Percentiles rank a stretch among this genome's conserved stretches.
Evolutionary conservation across 2,797 vertebrate species (phyloP).

Genomic region (Oryzias dopingdopingensis): DNA sequence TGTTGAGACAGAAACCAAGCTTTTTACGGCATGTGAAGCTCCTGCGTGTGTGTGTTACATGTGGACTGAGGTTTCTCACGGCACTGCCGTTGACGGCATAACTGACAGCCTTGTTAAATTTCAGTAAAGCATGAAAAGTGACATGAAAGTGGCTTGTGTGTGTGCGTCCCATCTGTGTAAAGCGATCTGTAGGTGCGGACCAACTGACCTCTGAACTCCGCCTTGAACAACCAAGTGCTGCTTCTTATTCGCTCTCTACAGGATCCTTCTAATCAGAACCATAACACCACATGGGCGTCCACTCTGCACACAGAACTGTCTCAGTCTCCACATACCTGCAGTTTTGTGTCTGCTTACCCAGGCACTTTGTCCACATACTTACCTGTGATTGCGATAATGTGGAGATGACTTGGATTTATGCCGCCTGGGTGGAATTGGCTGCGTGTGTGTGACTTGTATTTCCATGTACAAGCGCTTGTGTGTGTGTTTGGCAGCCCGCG

Average conservation of each 20-base stretch:
- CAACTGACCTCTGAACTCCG: conserved; percentile 63
- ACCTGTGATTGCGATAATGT: conserved; percentile 69
- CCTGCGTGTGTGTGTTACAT: conserved; percentile 41
- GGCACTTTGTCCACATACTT: conserved; percentile 51
- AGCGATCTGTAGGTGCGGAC: conserved; percentile 69
- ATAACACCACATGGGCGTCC: conserved; percentile 45
- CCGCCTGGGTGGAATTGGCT: conserved; percentile 41
- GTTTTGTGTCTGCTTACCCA: conserved; percentile 37
- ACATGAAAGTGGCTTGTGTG: conserved; percentile 65
- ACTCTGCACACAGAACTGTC: conserved; percentile 12
- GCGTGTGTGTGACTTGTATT: conserved; percentile 23
- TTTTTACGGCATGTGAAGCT: conserved; percentile 12
- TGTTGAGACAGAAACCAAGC: conserved; percentile 60
- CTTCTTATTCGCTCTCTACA: conserved; percentile 73
- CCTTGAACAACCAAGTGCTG: conserved; percentile 75
- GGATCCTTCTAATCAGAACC: conserved; percentile 75
- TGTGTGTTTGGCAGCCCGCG: conserved; percentile 59
- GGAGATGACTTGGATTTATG: conserved; percentile 55
- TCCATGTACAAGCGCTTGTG: conserved; percentile 33
- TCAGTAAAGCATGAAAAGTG: conserved; percentile 75
- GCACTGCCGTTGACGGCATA: conserved; percentile 60
- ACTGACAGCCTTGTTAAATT: conserved; percentile 78
- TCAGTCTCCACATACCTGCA: conserved; percentile 39
- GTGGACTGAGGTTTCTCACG: conserved; percentile 68
- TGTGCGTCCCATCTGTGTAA: conserved; percentile 58